phyloP scores from a whole-genome alignment of 2,888 invertebrate genomes.

The Aleiodes testaceus region DNA sequence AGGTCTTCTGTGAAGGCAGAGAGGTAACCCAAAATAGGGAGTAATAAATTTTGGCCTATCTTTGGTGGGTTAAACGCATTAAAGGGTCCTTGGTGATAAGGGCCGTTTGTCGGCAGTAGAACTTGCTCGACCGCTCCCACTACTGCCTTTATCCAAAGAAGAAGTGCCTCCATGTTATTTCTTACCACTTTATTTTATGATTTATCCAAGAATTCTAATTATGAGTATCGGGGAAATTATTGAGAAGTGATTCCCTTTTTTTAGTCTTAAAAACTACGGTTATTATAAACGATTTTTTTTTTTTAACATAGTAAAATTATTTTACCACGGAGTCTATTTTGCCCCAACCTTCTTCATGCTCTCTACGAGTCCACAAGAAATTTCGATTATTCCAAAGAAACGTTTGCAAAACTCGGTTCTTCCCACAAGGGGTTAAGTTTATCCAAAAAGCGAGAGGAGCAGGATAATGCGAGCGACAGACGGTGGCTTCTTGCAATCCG shows the following conservation, averaged over 20 bases:
- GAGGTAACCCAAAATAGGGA: conserved; percentile 68
- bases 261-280: too few relatives aligned
- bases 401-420: background rate
- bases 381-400: background rate
- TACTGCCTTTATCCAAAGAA: conserved; percentile 2
- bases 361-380: background rate
- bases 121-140: conserved; percentile 45
- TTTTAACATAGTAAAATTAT: too few relatives aligned
- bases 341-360: background rate
- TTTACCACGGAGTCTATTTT: background rate
- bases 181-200: conserved; percentile 3
- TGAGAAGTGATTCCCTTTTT: background rate
- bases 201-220: conserved; percentile 1
- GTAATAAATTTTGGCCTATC: conserved; percentile 71
- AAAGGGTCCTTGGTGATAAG: conserved; percentile 67
- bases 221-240: background rate
- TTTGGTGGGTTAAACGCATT: conserved; percentile 71
- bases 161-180: conserved; percentile 12
- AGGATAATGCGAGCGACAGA: conserved; percentile 51
- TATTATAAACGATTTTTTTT: too few relatives aligned
- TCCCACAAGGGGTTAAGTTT: conserved; percentile 32
- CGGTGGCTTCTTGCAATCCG: conserved; percentile 41
- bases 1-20: conserved; percentile 30
- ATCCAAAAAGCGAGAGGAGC: conserved; percentile 32
- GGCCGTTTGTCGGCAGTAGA: conserved; percentile 69